Base-by-base conservation (phyloP, 2,113 vertebrate species). In the Odocoileus hemionus region DNA sequence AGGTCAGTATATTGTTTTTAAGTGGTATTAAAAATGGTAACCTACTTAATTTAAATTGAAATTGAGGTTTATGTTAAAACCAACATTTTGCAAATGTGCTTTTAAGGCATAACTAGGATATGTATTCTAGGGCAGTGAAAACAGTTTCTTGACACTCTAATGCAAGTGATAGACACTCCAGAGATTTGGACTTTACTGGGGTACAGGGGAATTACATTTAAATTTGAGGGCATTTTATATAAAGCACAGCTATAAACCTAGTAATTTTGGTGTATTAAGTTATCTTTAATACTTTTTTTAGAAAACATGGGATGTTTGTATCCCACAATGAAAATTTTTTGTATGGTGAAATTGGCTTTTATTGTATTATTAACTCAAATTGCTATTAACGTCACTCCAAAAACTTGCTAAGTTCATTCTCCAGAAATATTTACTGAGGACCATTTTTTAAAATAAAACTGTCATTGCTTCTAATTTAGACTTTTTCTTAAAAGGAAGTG, bases 61-160 rank as follows among this genome's bases (percentile, higher is more conserved):
- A 95, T 60, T 86, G 26, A 98, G 57, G 47, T 80, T 89, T 93
- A 89, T 6, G 57, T 97, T 61, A 96, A 91, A 97, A 91, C 57
- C 50, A 92, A 79, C 60, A 96, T 93, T 91, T 96, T 64, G 84
- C 39, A 91, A 96, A 95, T 91, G 67, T 82, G 96, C 96, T 96
- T 97, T 97, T 92, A 97, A 94, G 88, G 39, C 55, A 57, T 86
- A 50, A 43, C 28, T 50, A 93, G 36, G 36, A 78, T 90, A 78
- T 92, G 47, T 85, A 74, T 84, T 97, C 33, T 74, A 94, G 84
- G 58, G 26, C n/a, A 91, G 52, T 86, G n/a, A 84, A 94, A 93
- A 96, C 86, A 61, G 26, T 83, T 95, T 97, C 28, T 89, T 95
- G 83, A n/a, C 36, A 86, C 57, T n/a, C 17, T 87, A 95, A 57